Percentiles rank a stretch among this genome's conserved stretches.
phyloP scores from a whole-genome alignment of 1,140 invertebrate species.

The Euschistus heros region DNA sequence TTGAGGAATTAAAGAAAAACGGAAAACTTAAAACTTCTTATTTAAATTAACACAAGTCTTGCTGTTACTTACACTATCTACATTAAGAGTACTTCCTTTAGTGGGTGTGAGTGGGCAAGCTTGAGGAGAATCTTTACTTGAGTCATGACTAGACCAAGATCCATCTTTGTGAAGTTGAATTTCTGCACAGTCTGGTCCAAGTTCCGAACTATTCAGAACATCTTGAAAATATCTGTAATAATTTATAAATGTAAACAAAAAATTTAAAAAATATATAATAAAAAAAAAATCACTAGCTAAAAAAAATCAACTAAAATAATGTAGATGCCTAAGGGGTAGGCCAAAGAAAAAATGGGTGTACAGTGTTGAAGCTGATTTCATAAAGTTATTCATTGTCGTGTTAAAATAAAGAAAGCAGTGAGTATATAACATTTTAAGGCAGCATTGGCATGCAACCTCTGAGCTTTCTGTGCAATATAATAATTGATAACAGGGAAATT shows the following conservation, averaged over 20 bases:
- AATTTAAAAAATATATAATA: background rate
- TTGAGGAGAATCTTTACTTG: constrained; percentile 14
- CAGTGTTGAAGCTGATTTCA: too few species aligned
- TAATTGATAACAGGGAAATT: too few species aligned
- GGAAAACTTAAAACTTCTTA: background rate
- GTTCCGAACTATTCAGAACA: constrained; percentile 41
- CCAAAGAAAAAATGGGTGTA: too few species aligned
- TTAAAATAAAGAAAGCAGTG: too few species aligned
- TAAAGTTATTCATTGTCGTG: too few species aligned
- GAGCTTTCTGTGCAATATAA: too few species aligned
- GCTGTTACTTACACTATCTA: background rate
- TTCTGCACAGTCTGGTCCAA: constrained; percentile 55
- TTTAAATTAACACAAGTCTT: constrained; percentile 5
- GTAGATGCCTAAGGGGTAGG: constrained; percentile 5
- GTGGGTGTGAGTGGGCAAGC: constrained; percentile 1
- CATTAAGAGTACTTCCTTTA: background rate
- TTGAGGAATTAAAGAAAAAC: background rate
- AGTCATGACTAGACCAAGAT: constrained; percentile 68
- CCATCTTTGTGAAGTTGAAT: constrained; percentile 83
- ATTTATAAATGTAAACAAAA: constrained; percentile 19
- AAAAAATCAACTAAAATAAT: background rate
- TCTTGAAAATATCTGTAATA: constrained; percentile 65
- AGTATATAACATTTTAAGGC: too few species aligned
- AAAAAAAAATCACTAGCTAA: constrained; percentile 3
- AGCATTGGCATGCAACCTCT: too few species aligned